phyloP scores from a whole-genome alignment of 2,888 invertebrate genomes.

The Shargacucullia verbasci region DNA sequence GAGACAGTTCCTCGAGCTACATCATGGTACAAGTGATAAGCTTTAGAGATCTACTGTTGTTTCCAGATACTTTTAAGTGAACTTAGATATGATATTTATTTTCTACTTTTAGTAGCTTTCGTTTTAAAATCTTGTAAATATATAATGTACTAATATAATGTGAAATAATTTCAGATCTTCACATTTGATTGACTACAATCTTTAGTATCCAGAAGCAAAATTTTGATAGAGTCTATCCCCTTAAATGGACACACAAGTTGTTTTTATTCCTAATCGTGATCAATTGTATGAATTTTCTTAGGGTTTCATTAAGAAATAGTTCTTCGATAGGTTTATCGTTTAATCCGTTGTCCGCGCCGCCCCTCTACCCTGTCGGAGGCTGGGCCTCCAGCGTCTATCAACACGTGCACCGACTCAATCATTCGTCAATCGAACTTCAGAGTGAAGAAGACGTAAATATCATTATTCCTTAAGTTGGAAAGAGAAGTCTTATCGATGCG shows the following conservation, averaged over 20 bases:
- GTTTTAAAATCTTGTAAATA: too few relatives aligned
- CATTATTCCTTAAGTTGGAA: slow-evolving; percentile 63
- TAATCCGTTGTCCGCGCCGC: slow-evolving; percentile 59
- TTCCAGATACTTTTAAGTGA: slow-evolving; percentile 3
- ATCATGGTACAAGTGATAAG: slow-evolving; percentile 52
- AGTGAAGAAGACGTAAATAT: slow-evolving; percentile 78
- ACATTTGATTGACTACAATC: too few relatives aligned
- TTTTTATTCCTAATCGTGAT: not conserved
- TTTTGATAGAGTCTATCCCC: too few relatives aligned
- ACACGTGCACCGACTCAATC: slow-evolving; percentile 79
- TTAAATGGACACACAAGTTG: too few relatives aligned
- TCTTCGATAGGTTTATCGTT: slow-evolving; percentile 51
- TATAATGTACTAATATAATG: too few relatives aligned
- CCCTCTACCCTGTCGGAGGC: slow-evolving; percentile 67
- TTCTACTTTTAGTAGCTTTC: not conserved
- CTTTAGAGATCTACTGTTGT: slow-evolving; percentile 8
- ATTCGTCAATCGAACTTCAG: slow-evolving; percentile 81
- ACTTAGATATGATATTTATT: not conserved
- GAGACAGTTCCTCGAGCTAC: slow-evolving; percentile 59
- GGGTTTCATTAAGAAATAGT: slow-evolving; percentile 21
- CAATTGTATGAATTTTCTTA: slow-evolving; percentile 6
- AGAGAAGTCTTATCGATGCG: slow-evolving; percentile 70
- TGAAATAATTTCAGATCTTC: too few relatives aligned
- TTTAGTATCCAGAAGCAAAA: too few relatives aligned
- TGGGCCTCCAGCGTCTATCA: slow-evolving; percentile 75